These are phyloP conservation scores for Chionis minor DNA, from an alignment of 2,113 vertebrate genomes.

Conservation along the genomic window DNA sequence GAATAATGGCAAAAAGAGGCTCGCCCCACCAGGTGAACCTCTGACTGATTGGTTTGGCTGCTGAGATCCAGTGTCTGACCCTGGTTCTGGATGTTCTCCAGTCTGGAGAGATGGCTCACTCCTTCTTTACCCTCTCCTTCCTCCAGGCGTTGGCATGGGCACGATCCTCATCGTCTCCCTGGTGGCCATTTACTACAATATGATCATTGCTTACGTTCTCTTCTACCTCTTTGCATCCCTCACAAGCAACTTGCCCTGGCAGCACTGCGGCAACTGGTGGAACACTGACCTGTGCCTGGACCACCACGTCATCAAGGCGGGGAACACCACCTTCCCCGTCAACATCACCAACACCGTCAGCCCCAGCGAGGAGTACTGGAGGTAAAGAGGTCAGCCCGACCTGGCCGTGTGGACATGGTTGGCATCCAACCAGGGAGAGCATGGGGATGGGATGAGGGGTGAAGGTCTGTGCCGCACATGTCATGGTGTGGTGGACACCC, in stretches of 20 bases:
- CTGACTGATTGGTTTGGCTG: not conserved
- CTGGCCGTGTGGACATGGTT: rapidly evolving
- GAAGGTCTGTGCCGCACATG: not conserved
- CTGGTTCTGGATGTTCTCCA: not conserved
- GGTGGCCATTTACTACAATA: slow-evolving; percentile 86
- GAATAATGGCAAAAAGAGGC: not conserved
- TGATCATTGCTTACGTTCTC: slow-evolving; percentile 86
- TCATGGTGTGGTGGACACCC: not conserved
- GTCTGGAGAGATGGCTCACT: not conserved
- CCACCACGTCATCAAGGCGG: slow-evolving; percentile 64
- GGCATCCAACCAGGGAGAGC: not conserved
- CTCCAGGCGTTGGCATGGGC: slow-evolving; percentile 79
- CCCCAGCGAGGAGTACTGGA: slow-evolving; percentile 85
- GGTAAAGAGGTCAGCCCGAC: slow-evolving; percentile 42
- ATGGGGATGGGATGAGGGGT: not conserved
- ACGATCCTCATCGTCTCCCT: slow-evolving; percentile 82
- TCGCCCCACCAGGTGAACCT: not conserved
- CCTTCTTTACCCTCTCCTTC: slow-evolving; percentile 42
- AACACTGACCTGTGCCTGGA: slow-evolving; percentile 80
- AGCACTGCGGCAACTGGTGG: slow-evolving; percentile 84
- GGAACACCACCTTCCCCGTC: slow-evolving; percentile 66
- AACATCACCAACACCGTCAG: slow-evolving; percentile 79
- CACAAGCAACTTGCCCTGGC: slow-evolving; percentile 81
- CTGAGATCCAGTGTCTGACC: not conserved
- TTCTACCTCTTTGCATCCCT: slow-evolving; percentile 88